These are phyloP conservation scores for Alca torda DNA, from an alignment of 2,797 vertebrate genomes.

Conservation along the genomic window DNA sequence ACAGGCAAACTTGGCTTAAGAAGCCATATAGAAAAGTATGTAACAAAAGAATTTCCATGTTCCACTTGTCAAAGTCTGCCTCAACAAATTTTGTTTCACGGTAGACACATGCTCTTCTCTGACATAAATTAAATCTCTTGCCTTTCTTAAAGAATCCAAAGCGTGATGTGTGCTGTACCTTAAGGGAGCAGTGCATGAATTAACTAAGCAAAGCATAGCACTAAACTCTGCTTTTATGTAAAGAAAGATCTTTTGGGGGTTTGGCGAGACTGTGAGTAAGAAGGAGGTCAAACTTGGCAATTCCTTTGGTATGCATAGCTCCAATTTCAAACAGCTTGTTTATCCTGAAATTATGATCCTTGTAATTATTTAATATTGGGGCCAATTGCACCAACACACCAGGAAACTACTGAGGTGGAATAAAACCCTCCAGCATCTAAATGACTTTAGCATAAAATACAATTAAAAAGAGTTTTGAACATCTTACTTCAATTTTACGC, in stretches of 20 bases:
- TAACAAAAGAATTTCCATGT: constrained; percentile 40
- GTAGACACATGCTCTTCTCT: constrained; percentile 8
- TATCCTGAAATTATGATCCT: constrained; percentile 40
- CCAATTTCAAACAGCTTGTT: constrained; percentile 28
- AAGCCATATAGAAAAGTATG: background rate
- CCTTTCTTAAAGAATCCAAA: background rate
- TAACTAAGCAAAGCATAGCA: background rate
- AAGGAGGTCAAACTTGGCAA: constrained; percentile 11
- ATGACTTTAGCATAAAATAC: background rate
- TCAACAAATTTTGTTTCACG: constrained; percentile 13
- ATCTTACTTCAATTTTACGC: background rate
- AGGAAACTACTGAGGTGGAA: constrained; percentile 39
- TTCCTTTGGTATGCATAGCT: constrained; percentile 12
- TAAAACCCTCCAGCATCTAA: background rate
- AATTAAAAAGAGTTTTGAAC: background rate
- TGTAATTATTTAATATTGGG: constrained; percentile 48
- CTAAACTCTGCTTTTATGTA: background rate
- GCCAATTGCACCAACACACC: background rate
- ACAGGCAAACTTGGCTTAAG: background rate
- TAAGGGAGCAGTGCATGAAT: background rate
- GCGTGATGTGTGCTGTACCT: background rate
- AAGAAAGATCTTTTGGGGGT: background rate
- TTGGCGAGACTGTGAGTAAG: background rate
- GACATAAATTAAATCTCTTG: constrained; percentile 9
- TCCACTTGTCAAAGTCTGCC: constrained; percentile 21